phyloP scores from a whole-genome alignment of 2,113 vertebrate genomes.

The Microcebus jonahi region DNA sequence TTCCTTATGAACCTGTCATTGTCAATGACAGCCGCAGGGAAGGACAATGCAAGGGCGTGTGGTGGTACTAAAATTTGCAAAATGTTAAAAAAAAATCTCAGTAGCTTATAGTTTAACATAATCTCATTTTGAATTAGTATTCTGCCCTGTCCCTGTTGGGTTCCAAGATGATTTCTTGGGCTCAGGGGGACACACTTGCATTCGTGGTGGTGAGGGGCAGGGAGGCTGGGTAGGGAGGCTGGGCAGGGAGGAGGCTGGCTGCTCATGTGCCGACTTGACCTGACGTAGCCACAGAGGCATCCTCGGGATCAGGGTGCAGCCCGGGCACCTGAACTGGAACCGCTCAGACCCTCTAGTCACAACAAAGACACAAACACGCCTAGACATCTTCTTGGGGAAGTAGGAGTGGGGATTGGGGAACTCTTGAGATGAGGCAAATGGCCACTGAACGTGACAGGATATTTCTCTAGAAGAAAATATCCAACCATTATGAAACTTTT shows the following conservation, averaged over 20 bases:
- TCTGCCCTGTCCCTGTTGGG: not conserved
- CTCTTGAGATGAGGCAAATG: not conserved
- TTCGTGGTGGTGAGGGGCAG: not conserved
- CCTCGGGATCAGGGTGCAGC: not conserved
- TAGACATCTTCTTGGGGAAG: not conserved
- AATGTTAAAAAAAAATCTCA: not conserved
- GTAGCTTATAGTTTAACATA: not conserved
- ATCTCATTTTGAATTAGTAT: slow-evolving; percentile 7
- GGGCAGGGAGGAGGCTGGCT: too few relatives aligned
- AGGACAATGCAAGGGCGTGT: not conserved
- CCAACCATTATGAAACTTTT: not conserved
- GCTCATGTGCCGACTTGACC: not conserved
- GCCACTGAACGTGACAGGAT: not conserved
- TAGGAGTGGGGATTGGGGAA: not conserved
- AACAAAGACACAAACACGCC: not conserved
- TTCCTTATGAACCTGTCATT: not conserved
- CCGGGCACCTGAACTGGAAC: not conserved
- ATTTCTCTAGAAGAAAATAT: slow-evolving; percentile 35
- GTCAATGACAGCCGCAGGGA: not conserved
- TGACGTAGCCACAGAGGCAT: not conserved
- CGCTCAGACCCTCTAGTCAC: not conserved
- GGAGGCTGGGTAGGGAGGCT: too few relatives aligned
- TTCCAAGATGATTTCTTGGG: not conserved
- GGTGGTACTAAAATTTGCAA: not conserved
- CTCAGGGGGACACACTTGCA: not conserved